Conservation (phyloP, 2,797 vertebrate species). For the Parambassis ranga region DNA sequence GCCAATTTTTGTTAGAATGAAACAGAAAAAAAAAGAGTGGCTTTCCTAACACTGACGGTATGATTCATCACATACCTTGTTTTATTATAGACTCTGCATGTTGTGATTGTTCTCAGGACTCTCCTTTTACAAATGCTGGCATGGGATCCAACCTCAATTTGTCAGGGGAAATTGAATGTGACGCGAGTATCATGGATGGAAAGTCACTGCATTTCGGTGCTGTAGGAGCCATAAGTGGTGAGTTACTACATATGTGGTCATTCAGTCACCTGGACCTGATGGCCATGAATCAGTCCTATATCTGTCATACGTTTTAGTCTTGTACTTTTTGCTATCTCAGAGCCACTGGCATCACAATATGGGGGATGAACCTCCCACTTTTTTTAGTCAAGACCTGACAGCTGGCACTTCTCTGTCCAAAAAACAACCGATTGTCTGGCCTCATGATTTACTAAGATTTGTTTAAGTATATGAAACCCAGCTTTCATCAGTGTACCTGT, state of each 20-base stretch:
- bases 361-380: not conserved
- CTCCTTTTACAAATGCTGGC: slow-evolving; percentile 98
- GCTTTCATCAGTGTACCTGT: not conserved
- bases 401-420: slow-evolving; percentile 8
- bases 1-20: not conserved
- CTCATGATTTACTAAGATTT: not conserved
- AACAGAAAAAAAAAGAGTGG: not conserved
- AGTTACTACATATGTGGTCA: slow-evolving; percentile 53
- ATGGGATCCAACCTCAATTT: slow-evolving; percentile 98
- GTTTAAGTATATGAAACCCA: not conserved
- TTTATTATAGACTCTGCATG: slow-evolving; percentile 1
- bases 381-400: slow-evolving; percentile 14
- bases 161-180: slow-evolving; percentile 96
- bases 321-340: slow-evolving; percentile 12
- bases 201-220: slow-evolving; percentile 96
- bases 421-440: slow-evolving; percentile 36
- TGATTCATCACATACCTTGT: not conserved
- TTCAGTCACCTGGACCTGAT: slow-evolving; percentile 4
- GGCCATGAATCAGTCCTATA: not conserved
- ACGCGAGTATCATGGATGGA: slow-evolving; percentile 99
- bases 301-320: slow-evolving; percentile 1
- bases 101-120: slow-evolving; percentile 85
- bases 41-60: not conserved
- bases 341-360: not conserved
- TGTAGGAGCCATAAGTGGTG: slow-evolving; percentile 95